Evolutionary conservation across 2,797 vertebrate species (phyloP).

Genomic region (Bovichtus diacanthus): DNA sequence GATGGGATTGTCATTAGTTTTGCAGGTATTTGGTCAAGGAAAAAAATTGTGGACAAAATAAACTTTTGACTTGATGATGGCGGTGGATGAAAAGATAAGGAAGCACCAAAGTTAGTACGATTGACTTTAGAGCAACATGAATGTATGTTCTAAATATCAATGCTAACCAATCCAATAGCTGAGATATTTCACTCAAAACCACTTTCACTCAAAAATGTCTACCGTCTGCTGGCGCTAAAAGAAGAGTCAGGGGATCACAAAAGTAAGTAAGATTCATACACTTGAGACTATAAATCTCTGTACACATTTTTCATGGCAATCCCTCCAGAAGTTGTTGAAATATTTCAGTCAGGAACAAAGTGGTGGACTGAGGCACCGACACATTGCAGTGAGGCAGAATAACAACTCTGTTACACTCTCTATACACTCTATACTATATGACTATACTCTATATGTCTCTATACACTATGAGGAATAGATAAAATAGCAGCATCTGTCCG

Average conservation of each 20-base stretch:
- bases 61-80: neutral
- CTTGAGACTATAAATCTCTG: neutral
- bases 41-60: neutral
- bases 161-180: neutral
- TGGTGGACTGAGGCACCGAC: neutral
- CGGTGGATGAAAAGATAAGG: neutral
- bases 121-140: neutral
- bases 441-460: no score
- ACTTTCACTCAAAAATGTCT: neutral
- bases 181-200: neutral
- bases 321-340: neutral
- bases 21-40: constrained; percentile 3
- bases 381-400: neutral
- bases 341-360: neutral
- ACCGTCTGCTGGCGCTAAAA: neutral
- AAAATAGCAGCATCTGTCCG: neutral
- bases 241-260: neutral
- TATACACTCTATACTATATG: no score
- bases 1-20: neutral
- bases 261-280: neutral
- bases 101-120: neutral
- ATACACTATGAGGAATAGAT: no score
- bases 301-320: neutral
- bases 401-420: no score
- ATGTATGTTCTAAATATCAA: neutral